Conservation (phyloP, 2,113 vertebrate species). For the Corvus cornix region DNA sequence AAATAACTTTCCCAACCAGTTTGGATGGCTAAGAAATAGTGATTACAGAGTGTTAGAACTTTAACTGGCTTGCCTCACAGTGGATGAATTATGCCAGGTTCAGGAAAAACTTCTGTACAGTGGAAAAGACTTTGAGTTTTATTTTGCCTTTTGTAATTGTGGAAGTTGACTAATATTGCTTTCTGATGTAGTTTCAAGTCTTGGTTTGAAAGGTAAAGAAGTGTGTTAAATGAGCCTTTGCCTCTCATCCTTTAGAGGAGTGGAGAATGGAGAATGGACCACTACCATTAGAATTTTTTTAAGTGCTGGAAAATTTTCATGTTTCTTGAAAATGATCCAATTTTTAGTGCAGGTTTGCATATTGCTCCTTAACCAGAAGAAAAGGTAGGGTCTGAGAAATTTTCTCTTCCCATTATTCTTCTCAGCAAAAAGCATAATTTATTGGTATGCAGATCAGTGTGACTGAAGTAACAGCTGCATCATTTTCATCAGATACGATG, state of each 20-base stretch:
- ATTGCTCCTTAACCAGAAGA: not conserved
- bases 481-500: not conserved
- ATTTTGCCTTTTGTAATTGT: not conserved
- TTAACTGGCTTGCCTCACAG: not conserved
- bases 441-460: not conserved
- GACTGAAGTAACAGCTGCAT: not conserved
- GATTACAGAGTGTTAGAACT: not conserved
- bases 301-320: not conserved
- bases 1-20: not conserved
- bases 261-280: not conserved
- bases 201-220: not conserved
- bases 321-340: not conserved
- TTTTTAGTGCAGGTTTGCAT: not conserved
- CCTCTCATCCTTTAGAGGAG: not conserved
- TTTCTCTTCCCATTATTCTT: not conserved
- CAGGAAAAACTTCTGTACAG: not conserved
- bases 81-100: rapidly evolving
- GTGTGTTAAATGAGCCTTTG: not conserved
- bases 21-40: not conserved
- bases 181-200: not conserved
- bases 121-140: not conserved
- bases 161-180: not conserved
- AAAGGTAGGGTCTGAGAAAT: not conserved
- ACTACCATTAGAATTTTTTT: not conserved
- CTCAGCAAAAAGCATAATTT: not conserved